Base-by-base conservation (phyloP, 2,113 vertebrate species). In the Chaetodon auriga region DNA sequence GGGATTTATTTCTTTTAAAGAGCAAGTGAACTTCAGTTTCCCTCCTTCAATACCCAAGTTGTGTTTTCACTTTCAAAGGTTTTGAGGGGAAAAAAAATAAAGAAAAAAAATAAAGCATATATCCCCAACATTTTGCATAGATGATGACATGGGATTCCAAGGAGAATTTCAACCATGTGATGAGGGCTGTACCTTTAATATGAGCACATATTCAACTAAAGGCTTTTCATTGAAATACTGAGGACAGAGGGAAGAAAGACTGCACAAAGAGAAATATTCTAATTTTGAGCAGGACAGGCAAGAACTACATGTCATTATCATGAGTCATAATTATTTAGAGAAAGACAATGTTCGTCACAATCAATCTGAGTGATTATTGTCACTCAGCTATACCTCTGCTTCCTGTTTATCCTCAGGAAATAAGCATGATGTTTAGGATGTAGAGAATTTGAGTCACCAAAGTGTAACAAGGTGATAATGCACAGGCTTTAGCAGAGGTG, bases 111-210 rank as follows among this genome's bases (percentile, higher is more conserved):
- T 19, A 1, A 23, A n/a, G 51, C 10, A 12, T 25, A 18, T 12
- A 18, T 49, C 9, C 1, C 48, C 11, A 41, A 35, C 53, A n/a
- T 35, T 45, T 3, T n/a, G 13, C 18, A 30, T 19, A 4, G n/a
- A 54, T 11, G n/a, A 51, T 54, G 30, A 46, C 15, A 15, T 7
- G 13, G 41, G 48, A 65, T 70, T 69, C 25, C 55, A 13, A 48
- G 5, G n/a, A 30, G 43, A 38, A 36, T 38, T 63, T 41, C 3
- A 64, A 30, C 48, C 58, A 49, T 10, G 19, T 51, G 46, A 70
- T 15, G 49, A 73, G 70, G 75, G 54, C 6, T 72, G 18, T 68
- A 78, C 70, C 73, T 87, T 90, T 87, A 73, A 86, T 76, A 87
- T 87, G 87, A 90, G 83, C 85, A 86, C 69, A 14, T 54, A 41